Evolutionary conservation across 92 coral and sea anemone genomes (phyloP).

Genomic region (Bergia puertoricense): DNA sequence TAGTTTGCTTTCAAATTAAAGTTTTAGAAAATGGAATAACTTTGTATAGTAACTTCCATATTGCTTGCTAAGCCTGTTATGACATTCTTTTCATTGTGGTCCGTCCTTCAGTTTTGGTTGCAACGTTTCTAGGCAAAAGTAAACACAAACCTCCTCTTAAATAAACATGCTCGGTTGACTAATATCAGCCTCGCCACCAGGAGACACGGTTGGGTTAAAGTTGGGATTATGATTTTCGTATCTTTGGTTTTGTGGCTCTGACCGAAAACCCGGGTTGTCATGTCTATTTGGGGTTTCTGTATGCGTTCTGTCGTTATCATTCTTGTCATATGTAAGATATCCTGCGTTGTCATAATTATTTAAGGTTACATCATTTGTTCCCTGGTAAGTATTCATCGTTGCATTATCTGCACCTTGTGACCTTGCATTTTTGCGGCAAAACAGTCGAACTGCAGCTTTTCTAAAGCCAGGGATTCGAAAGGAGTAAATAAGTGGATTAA

Average conservation of each 20-base stretch:
- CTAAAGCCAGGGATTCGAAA: slow-evolving; percentile 36
- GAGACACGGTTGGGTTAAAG: slow-evolving; percentile 4
- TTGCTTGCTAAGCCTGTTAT: background rate
- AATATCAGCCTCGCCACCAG: background rate
- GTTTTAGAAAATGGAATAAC: background rate
- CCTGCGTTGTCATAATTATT: background rate
- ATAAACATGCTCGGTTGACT: slow-evolving; percentile 31
- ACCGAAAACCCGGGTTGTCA: slow-evolving; percentile 11
- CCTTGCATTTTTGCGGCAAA: background rate
- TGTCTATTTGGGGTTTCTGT: background rate
- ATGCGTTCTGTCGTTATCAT: background rate
- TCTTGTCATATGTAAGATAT: background rate
- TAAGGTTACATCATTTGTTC: background rate
- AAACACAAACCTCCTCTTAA: background rate
- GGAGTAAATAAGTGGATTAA: slow-evolving; percentile 35
- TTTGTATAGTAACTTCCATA: background rate
- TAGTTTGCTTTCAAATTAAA: too few relatives aligned
- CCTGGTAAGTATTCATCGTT: slow-evolving; percentile 15
- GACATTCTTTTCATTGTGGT: background rate
- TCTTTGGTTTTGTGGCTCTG: background rate
- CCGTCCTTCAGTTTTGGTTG: background rate
- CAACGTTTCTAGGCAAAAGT: background rate
- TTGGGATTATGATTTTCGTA: background rate
- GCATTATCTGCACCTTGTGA: background rate
- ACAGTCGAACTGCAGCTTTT: slow-evolving; percentile 30